Conservation (phyloP, 92 coral and sea anemone genomes). For the Montipora capitata region DNA sequence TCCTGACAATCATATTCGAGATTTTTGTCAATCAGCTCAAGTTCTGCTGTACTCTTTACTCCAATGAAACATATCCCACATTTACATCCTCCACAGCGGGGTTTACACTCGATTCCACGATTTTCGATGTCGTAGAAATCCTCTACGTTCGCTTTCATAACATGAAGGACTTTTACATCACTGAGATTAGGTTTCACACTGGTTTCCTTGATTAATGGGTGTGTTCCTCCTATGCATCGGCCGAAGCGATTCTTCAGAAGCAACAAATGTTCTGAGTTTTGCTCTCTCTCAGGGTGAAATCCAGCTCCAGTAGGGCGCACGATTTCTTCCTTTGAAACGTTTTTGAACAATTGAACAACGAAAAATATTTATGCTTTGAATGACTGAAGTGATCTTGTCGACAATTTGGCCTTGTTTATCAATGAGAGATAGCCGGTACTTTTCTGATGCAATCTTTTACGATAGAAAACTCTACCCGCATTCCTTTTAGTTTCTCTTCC, state of each 20-base stretch:
- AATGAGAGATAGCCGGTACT: slow-evolving; percentile 52
- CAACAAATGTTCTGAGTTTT: slow-evolving; percentile 56
- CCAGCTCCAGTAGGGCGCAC: slow-evolving; percentile 46
- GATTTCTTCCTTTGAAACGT: slow-evolving; percentile 53
- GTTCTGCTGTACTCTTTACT: slow-evolving; percentile 40
- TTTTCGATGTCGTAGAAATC: slow-evolving; percentile 60
- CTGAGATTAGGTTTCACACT: background rate
- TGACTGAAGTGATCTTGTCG: slow-evolving; percentile 59
- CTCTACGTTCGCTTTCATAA: slow-evolving; percentile 24
- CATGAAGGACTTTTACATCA: slow-evolving; percentile 32
- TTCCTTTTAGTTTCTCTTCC: slow-evolving; percentile 49
- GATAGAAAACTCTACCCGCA: slow-evolving; percentile 54
- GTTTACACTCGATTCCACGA: slow-evolving; percentile 47
- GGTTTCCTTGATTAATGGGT: slow-evolving; percentile 5
- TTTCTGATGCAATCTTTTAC: slow-evolving; percentile 42
- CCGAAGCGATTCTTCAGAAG: slow-evolving; percentile 70
- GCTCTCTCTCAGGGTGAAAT: slow-evolving; percentile 65
- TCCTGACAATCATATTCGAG: slow-evolving; percentile 21
- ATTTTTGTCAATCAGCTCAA: background rate
- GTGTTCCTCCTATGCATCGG: slow-evolving; percentile 61
- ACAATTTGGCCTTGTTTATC: slow-evolving; percentile 47
- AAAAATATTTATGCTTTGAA: slow-evolving; percentile 38
- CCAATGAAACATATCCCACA: slow-evolving; percentile 60
- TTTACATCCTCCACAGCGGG: slow-evolving; percentile 69
- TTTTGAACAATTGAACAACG: slow-evolving; percentile 41